Evolutionary conservation across 2,797 vertebrate species (phyloP).

Genomic region (Myoxocephalus aenaeus): DNA sequence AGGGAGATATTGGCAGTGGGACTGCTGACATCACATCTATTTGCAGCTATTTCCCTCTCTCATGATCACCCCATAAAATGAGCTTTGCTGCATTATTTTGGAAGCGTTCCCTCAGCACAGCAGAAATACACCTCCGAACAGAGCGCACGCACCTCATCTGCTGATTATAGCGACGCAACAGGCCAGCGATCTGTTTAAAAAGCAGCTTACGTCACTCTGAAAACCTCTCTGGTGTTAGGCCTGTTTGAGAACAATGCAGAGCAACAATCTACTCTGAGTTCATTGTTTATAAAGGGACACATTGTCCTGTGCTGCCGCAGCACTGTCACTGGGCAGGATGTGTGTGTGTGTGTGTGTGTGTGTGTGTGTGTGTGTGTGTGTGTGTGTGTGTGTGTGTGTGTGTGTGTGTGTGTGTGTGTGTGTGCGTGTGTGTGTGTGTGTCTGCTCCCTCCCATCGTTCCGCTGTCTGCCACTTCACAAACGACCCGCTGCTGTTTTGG

Average conservation of each 20-base stretch:
- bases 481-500: constrained; percentile 44
- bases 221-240: neutral
- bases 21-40: constrained; percentile 19
- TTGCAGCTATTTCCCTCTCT: constrained; percentile 11
- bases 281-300: constrained; percentile 56
- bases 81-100: constrained; percentile 16
- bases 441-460: constrained; percentile 44
- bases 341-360: too few relatives aligned
- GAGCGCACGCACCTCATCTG: constrained; percentile 7
- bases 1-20: neutral
- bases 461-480: constrained; percentile 76
- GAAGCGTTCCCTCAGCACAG: constrained; percentile 14
- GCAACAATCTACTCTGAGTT: constrained; percentile 45
- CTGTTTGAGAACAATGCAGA: constrained; percentile 9
- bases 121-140: constrained; percentile 31
- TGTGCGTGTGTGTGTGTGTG: too few relatives aligned
- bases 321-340: constrained; percentile 61
- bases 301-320: constrained; percentile 11
- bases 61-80: constrained; percentile 1
- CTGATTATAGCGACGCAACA: constrained; percentile 41
- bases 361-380: too few relatives aligned
- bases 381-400: too few relatives aligned
- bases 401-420: too few relatives aligned
- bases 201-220: constrained; percentile 50
- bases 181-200: neutral